Evolutionary conservation across 1,140 invertebrate species (phyloP), one percentile per base, ranked within the genome.

Genomic region (Odontomachus brunneus): DNA sequence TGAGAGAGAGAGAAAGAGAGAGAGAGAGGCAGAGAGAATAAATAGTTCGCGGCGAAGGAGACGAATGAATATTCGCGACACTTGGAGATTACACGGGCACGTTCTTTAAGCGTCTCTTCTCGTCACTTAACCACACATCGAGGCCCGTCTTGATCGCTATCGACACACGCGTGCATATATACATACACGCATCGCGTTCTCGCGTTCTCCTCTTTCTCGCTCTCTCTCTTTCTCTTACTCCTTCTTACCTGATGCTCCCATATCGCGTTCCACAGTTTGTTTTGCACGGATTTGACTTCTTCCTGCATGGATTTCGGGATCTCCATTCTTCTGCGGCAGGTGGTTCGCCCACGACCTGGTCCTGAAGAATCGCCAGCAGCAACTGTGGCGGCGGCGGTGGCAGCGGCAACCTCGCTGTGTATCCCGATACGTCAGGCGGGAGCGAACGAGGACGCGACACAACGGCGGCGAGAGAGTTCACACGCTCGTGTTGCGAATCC

Each of bases 261-360:
- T 91, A 96, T 96, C 83, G 96, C 96, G 92, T 95, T 95, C 95
- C 95, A 96, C 91, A 96, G 93, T 87, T 96, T 95, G 83, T 93
- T 94, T 93, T 96, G 96, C 89, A 95, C 95, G 88, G 93, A 93
- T 62, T 95, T 92, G 91, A 96, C 96, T 89, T 96, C 95, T 91
- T 95, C 94, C 88, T 96, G 95, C 90, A 96, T 94, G 90, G 95
- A 94, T 91, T 95, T 95, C 63, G 95, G 95, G 89, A 96, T 95
- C 94, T 96, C 96, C 95, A 96, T 96, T 80, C 90, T 93, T 89
- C 62, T 72, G 33, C 19, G 55, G 63, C 49, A 62, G 71, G 59
- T 84, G 83, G 53, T 66, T 75, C 86, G 78, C 78, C 55, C 69
- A 65, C 85, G 84, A 73, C 49, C 67, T 82, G 71, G 63, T 83